Percentiles rank a stretch among this genome's conserved stretches.
phyloP scores from a whole-genome alignment of 2,888 invertebrate species.

The Argyra leucocephala region DNA sequence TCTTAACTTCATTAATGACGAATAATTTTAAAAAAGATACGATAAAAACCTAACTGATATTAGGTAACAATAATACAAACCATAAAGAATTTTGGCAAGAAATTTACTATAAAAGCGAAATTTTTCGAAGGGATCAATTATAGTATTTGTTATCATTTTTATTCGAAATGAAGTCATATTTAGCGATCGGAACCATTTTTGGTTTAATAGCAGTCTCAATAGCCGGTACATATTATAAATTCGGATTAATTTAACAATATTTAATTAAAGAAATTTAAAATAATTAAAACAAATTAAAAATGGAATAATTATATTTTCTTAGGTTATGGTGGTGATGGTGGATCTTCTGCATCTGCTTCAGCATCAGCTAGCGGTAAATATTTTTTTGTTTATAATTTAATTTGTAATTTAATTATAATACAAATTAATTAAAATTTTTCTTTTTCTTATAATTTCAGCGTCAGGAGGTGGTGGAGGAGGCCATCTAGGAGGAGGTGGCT shows the following conservation, averaged over 20 bases:
- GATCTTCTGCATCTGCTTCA: not conserved
- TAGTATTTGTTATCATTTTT: not conserved
- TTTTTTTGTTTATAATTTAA: not conserved
- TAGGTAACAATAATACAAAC: too few relatives aligned
- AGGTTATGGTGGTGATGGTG: not conserved
- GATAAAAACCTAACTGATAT: too few relatives aligned
- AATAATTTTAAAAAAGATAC: too few relatives aligned
- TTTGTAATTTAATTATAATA: not conserved
- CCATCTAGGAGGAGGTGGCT: not conserved
- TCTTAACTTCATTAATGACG: too few relatives aligned
- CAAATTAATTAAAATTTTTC: too few relatives aligned
- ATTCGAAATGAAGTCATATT: not conserved
- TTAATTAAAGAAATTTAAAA: not conserved
- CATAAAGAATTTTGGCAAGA: not conserved
- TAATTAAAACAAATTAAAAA: not conserved
- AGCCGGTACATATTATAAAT: not conserved
- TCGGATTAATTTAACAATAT: not conserved
- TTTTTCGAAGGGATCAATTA: not conserved
- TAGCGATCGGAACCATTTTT: not conserved
- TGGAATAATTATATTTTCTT: not conserved
- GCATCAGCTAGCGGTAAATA: not conserved
- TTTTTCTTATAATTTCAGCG: not conserved
- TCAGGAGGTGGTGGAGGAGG: not conserved
- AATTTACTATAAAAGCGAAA: constrained; percentile 1
- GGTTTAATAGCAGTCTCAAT: not conserved